Evolutionary conservation across 2,113 vertebrate species (phyloP).

Genomic region (Phylloscopus trochiloides): DNA sequence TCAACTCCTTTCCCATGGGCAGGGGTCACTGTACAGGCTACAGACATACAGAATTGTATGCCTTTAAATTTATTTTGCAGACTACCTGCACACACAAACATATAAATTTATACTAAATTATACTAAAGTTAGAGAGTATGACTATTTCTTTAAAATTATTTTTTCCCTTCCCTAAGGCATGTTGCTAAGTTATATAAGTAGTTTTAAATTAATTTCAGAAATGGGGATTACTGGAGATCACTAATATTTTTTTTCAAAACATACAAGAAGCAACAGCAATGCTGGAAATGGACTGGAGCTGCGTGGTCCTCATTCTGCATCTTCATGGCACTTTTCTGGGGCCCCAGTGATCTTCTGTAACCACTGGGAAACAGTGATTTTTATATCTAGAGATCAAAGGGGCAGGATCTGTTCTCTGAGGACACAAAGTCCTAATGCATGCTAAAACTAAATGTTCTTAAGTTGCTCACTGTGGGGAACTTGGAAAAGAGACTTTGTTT

Average conservation of each 20-base stretch:
- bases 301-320: fast-evolving
- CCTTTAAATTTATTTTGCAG: neutral
- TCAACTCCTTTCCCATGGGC: neutral
- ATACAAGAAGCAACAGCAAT: neutral
- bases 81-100: neutral
- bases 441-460: conserved; percentile 7
- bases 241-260: neutral
- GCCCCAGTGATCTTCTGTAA: neutral
- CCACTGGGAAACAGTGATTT: neutral
- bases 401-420: conserved; percentile 1
- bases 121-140: neutral
- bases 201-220: neutral
- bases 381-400: conserved; percentile 40
- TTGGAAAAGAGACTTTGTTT: conserved; percentile 29
- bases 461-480: conserved; percentile 18
- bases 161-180: neutral
- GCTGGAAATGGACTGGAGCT: neutral
- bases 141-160: neutral
- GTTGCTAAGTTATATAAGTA: neutral
- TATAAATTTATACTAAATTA: neutral
- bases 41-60: neutral
- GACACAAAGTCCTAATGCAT: neutral
- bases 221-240: neutral
- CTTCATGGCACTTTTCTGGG: neutral
- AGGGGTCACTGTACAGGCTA: neutral